Percentiles rank a stretch among this genome's conserved stretches.
phyloP scores from a whole-genome alignment of 2,113 vertebrate species.

The Gnathonemus longibarbis region DNA sequence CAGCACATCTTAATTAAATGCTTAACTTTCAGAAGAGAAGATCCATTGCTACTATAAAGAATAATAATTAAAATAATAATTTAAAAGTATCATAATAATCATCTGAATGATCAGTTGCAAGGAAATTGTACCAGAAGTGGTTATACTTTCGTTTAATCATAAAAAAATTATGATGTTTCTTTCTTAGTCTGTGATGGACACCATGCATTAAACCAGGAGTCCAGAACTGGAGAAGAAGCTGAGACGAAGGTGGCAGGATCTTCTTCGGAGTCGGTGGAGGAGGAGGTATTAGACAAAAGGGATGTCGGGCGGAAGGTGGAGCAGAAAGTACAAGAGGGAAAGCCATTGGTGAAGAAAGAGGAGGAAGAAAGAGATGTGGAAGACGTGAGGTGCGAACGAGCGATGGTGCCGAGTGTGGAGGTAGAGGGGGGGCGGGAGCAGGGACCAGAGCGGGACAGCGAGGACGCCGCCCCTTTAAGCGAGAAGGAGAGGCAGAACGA shows the following conservation, averaged over 20 bases:
- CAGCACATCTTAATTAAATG: not conserved
- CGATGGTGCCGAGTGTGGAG: slow-evolving; percentile 37
- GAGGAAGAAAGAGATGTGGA: slow-evolving; percentile 18
- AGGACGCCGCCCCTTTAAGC: slow-evolving; percentile 75
- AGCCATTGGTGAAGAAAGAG: slow-evolving; percentile 2
- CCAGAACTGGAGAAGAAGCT: slow-evolving; percentile 32
- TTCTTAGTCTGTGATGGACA: slow-evolving; percentile 50
- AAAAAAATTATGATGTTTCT: not conserved
- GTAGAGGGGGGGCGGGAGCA: slow-evolving; percentile 65
- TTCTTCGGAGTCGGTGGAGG: slow-evolving; percentile 35
- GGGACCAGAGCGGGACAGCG: slow-evolving; percentile 65
- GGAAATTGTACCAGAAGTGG: not conserved
- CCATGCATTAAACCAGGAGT: slow-evolving; percentile 33
- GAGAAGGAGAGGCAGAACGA: slow-evolving; percentile 96
- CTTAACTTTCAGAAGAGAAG: not conserved
- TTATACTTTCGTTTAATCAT: slow-evolving; percentile 38
- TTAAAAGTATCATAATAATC: not conserved
- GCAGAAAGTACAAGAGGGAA: slow-evolving; percentile 13
- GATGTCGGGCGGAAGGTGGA: slow-evolving; percentile 31
- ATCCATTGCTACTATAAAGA: not conserved
- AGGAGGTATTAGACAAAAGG: slow-evolving; percentile 20
- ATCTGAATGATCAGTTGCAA: not conserved
- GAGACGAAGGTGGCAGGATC: slow-evolving; percentile 30
- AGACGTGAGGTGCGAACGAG: slow-evolving; percentile 41
- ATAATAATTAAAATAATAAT: not conserved